phyloP scores from a whole-genome alignment of 2,888 invertebrate genomes.

The Smittia aterrima region DNA sequence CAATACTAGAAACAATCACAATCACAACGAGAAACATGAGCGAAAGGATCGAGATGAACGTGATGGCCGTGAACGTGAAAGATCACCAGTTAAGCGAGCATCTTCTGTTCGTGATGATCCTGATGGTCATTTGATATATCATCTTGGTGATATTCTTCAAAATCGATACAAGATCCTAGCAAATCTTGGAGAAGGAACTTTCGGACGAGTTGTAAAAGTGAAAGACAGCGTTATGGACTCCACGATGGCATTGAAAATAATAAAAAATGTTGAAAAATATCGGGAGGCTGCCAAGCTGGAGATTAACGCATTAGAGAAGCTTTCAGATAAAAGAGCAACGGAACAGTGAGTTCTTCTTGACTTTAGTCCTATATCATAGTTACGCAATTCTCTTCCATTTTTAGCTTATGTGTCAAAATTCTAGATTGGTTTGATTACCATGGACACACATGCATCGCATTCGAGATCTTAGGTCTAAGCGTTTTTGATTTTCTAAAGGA shows the following conservation, averaged over 20 bases:
- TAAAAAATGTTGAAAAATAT: slow-evolving; percentile 99
- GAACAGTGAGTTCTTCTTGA: slow-evolving; percentile 75
- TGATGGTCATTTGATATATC: slow-evolving; percentile 99
- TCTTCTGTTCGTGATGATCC: slow-evolving; percentile 98
- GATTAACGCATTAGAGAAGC: slow-evolving; percentile 96
- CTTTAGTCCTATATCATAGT: background rate
- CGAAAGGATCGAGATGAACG: slow-evolving; percentile 20
- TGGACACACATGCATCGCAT: slow-evolving; percentile 97
- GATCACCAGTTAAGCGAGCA: slow-evolving; percentile 55
- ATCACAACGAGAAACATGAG: slow-evolving; percentile 30
- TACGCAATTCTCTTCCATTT: background rate
- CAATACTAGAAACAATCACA: slow-evolving; percentile 29
- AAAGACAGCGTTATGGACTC: slow-evolving; percentile 93
- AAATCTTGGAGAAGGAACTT: slow-evolving; percentile 99
- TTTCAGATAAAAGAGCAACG: slow-evolving; percentile 91
- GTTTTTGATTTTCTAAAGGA: slow-evolving; percentile 99
- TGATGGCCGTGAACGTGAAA: slow-evolving; percentile 14
- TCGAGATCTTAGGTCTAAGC: slow-evolving; percentile 95
- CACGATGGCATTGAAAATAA: slow-evolving; percentile 95
- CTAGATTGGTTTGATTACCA: slow-evolving; percentile 97
- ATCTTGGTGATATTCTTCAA: slow-evolving; percentile 97
- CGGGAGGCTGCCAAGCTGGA: slow-evolving; percentile 98
- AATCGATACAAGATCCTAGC: slow-evolving; percentile 76
- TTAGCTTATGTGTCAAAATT: slow-evolving; percentile 94
- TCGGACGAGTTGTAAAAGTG: slow-evolving; percentile 99